Conservation (phyloP, 2,113 vertebrate genomes). For the Hyaena hyaena region DNA sequence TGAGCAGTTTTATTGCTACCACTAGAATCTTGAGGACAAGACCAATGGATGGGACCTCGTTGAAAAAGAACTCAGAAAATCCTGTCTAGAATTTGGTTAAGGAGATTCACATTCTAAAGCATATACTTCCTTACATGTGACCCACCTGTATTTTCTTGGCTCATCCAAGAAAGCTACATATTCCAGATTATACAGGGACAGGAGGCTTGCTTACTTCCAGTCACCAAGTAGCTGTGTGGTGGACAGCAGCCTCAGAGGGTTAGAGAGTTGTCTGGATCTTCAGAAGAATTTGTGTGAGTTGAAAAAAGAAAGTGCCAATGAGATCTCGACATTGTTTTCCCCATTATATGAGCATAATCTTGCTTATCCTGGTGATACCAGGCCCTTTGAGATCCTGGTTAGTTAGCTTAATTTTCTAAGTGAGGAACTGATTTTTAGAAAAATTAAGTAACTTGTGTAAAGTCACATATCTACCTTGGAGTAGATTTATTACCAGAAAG, state of each 20-base stretch:
- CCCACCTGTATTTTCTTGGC: background rate
- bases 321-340: background rate
- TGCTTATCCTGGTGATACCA: background rate
- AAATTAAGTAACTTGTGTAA: background rate
- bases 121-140: background rate
- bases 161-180: background rate
- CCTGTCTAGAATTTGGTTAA: background rate
- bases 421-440: background rate
- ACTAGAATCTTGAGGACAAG: background rate
- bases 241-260: accelerated
- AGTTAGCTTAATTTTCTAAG: background rate
- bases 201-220: background rate
- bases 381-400: background rate
- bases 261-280: background rate
- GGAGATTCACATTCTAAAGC: background rate
- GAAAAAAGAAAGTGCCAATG: background rate
- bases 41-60: background rate
- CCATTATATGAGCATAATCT: accelerated
- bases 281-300: background rate
- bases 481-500: background rate
- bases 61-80: background rate
- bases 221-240: accelerated
- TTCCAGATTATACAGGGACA: background rate
- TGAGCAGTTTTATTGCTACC: background rate
- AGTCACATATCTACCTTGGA: background rate